phyloP scores from a whole-genome alignment of 2,113 vertebrate species.

The Lonchura striata region DNA sequence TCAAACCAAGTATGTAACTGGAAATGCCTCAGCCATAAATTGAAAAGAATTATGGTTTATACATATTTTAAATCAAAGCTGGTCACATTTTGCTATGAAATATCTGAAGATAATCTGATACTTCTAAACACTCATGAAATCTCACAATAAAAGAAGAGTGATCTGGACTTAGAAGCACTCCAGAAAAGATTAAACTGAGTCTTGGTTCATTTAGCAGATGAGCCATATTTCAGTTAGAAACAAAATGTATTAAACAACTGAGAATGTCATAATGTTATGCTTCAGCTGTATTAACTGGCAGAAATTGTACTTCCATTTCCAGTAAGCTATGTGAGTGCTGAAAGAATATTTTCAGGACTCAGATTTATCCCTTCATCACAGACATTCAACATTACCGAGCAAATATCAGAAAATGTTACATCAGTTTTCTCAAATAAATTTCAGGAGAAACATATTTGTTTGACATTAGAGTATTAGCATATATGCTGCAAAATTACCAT shows the following conservation, averaged over 20 bases:
- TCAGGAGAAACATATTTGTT: background rate
- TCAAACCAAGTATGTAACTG: background rate
- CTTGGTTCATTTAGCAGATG: conserved; percentile 5
- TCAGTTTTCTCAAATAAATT: background rate
- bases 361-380: background rate
- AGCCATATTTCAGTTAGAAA: conserved; percentile 14
- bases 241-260: background rate
- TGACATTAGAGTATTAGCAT: background rate
- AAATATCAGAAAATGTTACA: conserved; percentile 11
- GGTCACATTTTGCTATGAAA: background rate
- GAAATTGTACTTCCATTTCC: conserved; percentile 2
- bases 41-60: background rate
- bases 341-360: conserved; percentile 32
- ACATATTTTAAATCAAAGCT: background rate
- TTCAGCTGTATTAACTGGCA: conserved; percentile 37
- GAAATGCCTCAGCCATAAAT: background rate
- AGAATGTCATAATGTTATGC: conserved; percentile 16
- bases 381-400: background rate
- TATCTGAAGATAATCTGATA: background rate
- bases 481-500: background rate
- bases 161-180: background rate
- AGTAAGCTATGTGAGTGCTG: conserved; percentile 16
- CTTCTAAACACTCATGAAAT: background rate
- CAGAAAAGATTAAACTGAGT: background rate
- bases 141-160: background rate